Percentiles rank a stretch among this genome's conserved stretches.
Evolutionary conservation across 2,113 vertebrate species (phyloP).

Genomic region (Nerophis lumbriciformis): DNA sequence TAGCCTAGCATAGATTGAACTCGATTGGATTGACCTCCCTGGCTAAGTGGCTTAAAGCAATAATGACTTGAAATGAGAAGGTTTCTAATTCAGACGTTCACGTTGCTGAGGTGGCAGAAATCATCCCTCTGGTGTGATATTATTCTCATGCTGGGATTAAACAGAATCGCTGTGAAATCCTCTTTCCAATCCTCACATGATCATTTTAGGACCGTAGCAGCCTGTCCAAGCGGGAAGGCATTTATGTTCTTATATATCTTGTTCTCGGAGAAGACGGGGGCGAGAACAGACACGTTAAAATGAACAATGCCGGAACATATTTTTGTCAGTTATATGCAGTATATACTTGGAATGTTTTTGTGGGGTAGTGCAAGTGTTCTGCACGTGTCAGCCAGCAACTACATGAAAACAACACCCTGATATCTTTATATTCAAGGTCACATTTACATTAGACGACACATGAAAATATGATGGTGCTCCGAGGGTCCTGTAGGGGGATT

Average conservation of each 20-base stretch:
- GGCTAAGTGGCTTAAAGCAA: too few species aligned
- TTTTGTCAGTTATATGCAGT: too few species aligned
- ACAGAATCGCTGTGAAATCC: neutral
- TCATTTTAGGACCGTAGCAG: neutral
- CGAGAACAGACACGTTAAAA: neutral
- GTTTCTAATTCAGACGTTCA: neutral
- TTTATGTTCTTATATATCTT: neutral
- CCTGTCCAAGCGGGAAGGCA: neutral
- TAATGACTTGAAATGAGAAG: too few species aligned
- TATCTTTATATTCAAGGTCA: conserved; percentile 37
- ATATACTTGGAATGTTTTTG: neutral
- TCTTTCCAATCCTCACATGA: neutral
- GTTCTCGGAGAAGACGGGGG: neutral
- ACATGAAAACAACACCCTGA: neutral
- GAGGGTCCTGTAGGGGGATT: conserved; percentile 44
- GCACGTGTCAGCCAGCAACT: too few species aligned
- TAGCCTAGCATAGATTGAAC: too few species aligned
- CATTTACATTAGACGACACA: conserved; percentile 6
- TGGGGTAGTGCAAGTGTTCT: neutral
- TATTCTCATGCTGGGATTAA: neutral
- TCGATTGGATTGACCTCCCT: too few species aligned
- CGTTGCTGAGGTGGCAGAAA: neutral
- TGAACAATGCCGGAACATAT: neutral
- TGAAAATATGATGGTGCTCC: conserved; percentile 10
- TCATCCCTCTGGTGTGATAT: neutral